These are phyloP conservation scores for Camelus bactrianus DNA, from an alignment of 2,113 vertebrate genomes.

Conservation along the genomic window DNA sequence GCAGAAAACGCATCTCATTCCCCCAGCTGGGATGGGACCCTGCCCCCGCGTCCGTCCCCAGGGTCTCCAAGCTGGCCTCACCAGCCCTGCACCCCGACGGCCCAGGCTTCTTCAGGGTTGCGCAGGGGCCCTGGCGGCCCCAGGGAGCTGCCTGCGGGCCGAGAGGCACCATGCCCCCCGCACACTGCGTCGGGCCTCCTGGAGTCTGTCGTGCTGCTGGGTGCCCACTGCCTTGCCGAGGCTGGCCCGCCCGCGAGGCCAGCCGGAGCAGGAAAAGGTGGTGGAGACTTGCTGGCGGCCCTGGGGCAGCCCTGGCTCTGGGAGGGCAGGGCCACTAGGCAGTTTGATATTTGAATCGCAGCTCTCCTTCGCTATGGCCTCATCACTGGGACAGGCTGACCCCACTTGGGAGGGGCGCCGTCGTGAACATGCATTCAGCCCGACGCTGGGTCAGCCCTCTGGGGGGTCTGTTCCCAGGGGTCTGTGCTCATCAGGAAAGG, in stretches of 20 bases:
- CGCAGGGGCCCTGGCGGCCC: too few relatives aligned
- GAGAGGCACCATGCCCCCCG: background rate
- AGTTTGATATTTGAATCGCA: background rate
- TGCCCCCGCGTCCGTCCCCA: background rate
- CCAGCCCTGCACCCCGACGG: accelerated
- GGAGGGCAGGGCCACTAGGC: background rate
- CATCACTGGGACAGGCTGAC: accelerated
- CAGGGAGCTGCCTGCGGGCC: background rate
- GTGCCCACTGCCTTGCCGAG: too few relatives aligned
- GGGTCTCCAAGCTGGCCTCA: background rate
- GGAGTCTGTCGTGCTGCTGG: background rate
- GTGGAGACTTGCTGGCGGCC: background rate
- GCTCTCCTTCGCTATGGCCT: background rate
- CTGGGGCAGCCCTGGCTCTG: background rate
- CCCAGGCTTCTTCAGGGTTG: too few relatives aligned
- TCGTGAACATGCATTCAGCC: too few relatives aligned
- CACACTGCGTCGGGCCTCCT: background rate
- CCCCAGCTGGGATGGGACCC: background rate
- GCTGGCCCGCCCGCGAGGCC: too few relatives aligned
- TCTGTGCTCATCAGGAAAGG: background rate
- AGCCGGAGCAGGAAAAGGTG: background rate
- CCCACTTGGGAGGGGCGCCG: accelerated
- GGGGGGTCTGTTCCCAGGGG: background rate
- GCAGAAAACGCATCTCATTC: background rate
- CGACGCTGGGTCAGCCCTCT: accelerated